Evolutionary conservation across 2,888 invertebrate species (phyloP).

Genomic region (Cordilura impudica): DNA sequence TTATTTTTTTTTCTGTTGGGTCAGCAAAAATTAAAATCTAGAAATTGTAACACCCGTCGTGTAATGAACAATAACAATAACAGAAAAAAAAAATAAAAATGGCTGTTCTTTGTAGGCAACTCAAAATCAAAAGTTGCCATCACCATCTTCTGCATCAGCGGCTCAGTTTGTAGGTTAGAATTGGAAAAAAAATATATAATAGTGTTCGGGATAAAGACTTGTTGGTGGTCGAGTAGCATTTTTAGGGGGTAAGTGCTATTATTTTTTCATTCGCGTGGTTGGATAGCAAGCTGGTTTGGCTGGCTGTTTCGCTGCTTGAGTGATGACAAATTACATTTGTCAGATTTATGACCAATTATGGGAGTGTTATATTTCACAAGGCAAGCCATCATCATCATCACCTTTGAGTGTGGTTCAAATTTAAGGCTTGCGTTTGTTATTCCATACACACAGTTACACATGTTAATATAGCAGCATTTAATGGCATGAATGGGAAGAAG

Average conservation of each 20-base stretch:
- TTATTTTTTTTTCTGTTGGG: conserved; percentile 17
- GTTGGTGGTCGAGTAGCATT: conserved; percentile 9
- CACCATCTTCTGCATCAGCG: conserved; percentile 6
- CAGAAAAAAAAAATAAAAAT: neutral
- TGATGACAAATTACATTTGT: conserved; percentile 76
- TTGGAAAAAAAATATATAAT: conserved; percentile 10
- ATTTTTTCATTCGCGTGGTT: neutral
- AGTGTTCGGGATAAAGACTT: conserved; percentile 22
- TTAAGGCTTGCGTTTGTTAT: conserved; percentile 45
- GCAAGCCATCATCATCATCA: conserved; percentile 45
- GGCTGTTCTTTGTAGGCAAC: neutral
- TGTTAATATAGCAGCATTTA: conserved; percentile 10
- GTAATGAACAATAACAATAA: conserved; percentile 22
- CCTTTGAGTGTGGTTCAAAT: conserved; percentile 44
- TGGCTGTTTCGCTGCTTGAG: conserved; percentile 69
- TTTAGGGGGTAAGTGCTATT: neutral
- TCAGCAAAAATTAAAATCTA: neutral
- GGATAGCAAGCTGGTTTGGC: neutral
- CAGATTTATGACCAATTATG: conserved; percentile 77
- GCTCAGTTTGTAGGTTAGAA: conserved; percentile 9
- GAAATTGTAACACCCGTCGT: conserved; percentile 36
- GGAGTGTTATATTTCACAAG: conserved; percentile 75
- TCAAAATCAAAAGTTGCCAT: conserved; percentile 5
- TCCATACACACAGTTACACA: too few relatives aligned
- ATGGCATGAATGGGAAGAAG: conserved; percentile 9